Evolutionary conservation across 2,113 vertebrate species (phyloP), one percentile per base, ranked within the genome.

Genomic region (Oryzias curvinotus): DNA sequence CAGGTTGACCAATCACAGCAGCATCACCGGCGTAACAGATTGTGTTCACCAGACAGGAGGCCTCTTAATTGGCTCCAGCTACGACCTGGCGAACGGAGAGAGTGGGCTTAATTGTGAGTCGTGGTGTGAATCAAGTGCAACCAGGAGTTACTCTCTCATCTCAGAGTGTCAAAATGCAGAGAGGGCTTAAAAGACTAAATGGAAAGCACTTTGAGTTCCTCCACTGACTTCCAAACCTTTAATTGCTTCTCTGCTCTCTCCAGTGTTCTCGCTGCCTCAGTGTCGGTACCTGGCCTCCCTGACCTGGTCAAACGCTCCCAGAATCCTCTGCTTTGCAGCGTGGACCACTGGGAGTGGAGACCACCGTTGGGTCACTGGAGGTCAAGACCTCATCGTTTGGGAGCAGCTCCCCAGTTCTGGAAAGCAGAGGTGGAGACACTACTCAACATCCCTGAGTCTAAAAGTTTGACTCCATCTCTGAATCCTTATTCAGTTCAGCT

Each of bases 1-100:
- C 80, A 88, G 80, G 57, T 70, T 94, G 84, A 86, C 91, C 88
- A 94, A 94, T 91, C 93, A 93, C 90, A 89, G 88, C 83, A 90
- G 83, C 65, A 71, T 86, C 73, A 73, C 88, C 0, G 93, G 92
- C 28, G 88, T 93, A 79, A 92, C 91, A 61, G 93, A 94, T 75
- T 92, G 91, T 67, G 85, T 91, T 56, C 88, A 87, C 83, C 90
- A 93, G 77, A 89, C 88, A 30, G 85, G 85, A 19, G 89, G 92
- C 44, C 75, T 93, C 65, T 83, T 94, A 71, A 90, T 92, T 84
- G 85, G 85, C 79, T 92, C 92, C 43, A 90, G 91, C 80, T 93
- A 91, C 41, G 92, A 94, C 75, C 79, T 93, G 56, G 83, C 84
- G 4, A 91, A 84, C 16, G 93, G 92, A 79, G 90, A 90, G 68